These are phyloP conservation scores for Plutella xylostella DNA, from an alignment of 2,888 invertebrate species.

Conservation along the genomic window DNA sequence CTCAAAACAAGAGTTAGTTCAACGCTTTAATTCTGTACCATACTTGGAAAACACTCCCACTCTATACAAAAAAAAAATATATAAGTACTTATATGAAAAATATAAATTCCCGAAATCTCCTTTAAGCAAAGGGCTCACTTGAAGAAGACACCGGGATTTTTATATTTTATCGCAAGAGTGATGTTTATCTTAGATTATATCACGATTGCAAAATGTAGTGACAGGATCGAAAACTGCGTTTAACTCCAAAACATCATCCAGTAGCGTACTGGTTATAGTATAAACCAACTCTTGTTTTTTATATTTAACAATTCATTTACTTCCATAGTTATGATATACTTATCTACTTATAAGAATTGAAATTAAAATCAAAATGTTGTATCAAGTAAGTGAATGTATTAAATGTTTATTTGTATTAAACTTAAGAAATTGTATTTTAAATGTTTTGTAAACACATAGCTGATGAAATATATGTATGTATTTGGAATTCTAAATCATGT, in stretches of 20 bases:
- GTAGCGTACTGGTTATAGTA: too few species aligned
- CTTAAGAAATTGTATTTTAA: conserved; percentile 38
- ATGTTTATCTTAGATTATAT: too few species aligned
- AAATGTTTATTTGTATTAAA: conserved; percentile 40
- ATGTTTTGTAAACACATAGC: conserved; percentile 36
- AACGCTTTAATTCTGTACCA: conserved; percentile 22
- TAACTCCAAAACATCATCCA: too few species aligned
- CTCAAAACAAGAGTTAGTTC: conserved; percentile 25
- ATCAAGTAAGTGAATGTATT: conserved; percentile 43
- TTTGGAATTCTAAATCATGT: too few species aligned
- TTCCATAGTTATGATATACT: too few species aligned
- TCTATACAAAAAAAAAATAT: conserved; percentile 13
- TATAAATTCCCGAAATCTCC: conserved; percentile 38
- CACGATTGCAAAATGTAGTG: too few species aligned
- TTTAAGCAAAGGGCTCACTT: conserved; percentile 50
- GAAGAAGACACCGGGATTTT: conserved; percentile 37
- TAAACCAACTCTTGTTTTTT: background rate
- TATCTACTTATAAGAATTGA: too few species aligned
- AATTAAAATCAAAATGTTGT: conserved; percentile 25
- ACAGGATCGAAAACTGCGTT: too few species aligned
- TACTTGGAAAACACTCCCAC: conserved; percentile 18
- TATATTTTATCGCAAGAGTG: conserved; percentile 29
- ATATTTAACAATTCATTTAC: background rate
- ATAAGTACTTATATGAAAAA: conserved; percentile 19
- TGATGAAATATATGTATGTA: background rate